These are phyloP conservation scores for Chelon auratus DNA, from an alignment of 2,797 vertebrate genomes.

Conservation along the genomic window DNA sequence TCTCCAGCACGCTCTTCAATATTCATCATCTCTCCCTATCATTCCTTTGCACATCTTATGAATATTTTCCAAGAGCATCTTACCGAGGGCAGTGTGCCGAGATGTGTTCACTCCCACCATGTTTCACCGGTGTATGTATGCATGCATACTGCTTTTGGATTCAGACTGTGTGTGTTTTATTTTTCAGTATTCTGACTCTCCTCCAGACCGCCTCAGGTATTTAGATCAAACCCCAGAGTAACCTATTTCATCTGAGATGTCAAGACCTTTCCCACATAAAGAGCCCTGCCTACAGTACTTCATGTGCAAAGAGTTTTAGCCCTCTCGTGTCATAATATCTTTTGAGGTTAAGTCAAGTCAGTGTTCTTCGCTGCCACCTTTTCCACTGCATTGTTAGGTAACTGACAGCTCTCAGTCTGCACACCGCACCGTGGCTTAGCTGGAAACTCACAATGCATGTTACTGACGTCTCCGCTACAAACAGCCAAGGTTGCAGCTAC, in stretches of 20 bases:
- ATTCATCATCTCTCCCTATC: constrained; percentile 47
- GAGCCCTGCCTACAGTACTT: constrained; percentile 13
- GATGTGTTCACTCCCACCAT: constrained; percentile 51
- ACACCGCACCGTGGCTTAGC: neutral
- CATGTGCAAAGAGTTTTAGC: constrained; percentile 17
- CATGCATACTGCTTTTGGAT: constrained; percentile 32
- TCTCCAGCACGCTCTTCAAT: constrained; percentile 29
- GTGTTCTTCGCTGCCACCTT: neutral
- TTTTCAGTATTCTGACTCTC: constrained; percentile 31
- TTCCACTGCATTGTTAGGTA: constrained; percentile 19
- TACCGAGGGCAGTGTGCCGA: constrained; percentile 59
- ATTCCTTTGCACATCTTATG: constrained; percentile 54
- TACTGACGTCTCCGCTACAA: neutral
- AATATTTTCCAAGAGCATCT: constrained; percentile 71
- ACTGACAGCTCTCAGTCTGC: neutral
- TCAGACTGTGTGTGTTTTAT: constrained; percentile 21
- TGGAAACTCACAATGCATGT: neutral
- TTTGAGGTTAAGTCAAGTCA: constrained; percentile 1
- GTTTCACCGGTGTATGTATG: constrained; percentile 42
- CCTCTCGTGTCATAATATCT: constrained; percentile 6
- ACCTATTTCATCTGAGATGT: constrained; percentile 42
- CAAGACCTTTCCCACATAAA: constrained; percentile 37
- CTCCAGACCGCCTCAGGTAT: constrained; percentile 54
- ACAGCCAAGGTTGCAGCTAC: constrained; percentile 1
- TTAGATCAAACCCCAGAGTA: constrained; percentile 48